A percentile compares a stretch with the other conserved stretches of the same genome.
phyloP scores from a whole-genome alignment of 2,888 invertebrate genomes.

The Drosophila mimetica region DNA sequence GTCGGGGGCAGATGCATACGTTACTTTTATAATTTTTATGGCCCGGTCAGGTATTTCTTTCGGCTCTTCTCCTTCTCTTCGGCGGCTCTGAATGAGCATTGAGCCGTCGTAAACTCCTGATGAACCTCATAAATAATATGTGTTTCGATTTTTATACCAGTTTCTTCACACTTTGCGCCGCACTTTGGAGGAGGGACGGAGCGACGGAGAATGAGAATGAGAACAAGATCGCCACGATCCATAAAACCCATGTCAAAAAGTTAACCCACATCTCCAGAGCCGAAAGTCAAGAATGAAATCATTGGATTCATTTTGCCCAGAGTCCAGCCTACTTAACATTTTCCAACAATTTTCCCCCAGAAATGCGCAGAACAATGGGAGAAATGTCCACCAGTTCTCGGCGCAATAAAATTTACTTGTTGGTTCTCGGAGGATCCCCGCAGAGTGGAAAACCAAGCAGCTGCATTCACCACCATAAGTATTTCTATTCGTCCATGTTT shows the following conservation, averaged over 20 bases:
- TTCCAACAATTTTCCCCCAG: constrained; percentile 49
- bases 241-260: constrained; percentile 78
- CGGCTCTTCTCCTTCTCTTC: constrained; percentile 17
- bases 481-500: constrained; percentile 14
- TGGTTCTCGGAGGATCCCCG: constrained; percentile 32
- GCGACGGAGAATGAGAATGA: background rate
- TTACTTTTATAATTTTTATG: constrained; percentile 74
- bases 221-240: constrained; percentile 29
- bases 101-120: constrained; percentile 80
- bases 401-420: constrained; percentile 51
- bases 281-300: constrained; percentile 68
- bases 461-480: constrained; percentile 29
- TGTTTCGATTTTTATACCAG: constrained; percentile 76
- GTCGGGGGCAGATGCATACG: constrained; percentile 53
- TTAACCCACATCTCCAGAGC: constrained; percentile 59
- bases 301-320: constrained; percentile 47
- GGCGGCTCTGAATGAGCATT: constrained; percentile 40
- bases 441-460: constrained; percentile 20
- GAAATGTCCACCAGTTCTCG: constrained; percentile 55
- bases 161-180: constrained; percentile 68
- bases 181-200: constrained; percentile 3
- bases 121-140: constrained; percentile 82
- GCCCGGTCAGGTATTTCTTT: constrained; percentile 66
- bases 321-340: constrained; percentile 61
- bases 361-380: constrained; percentile 27